These are phyloP conservation scores for Onychostruthus taczanowskii DNA, from an alignment of 2,113 vertebrate genomes.

Conservation along the genomic window DNA sequence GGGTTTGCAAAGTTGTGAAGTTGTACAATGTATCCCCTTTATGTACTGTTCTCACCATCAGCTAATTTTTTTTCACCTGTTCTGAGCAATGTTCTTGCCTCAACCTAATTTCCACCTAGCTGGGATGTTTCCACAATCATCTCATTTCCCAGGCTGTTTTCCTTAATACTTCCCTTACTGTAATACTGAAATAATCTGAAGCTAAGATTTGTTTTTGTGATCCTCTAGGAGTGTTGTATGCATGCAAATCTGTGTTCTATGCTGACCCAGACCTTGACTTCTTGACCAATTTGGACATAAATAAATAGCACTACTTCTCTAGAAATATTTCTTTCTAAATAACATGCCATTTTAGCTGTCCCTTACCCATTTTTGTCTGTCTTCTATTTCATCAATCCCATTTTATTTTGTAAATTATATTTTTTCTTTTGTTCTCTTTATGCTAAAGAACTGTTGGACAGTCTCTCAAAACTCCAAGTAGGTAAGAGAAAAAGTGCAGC, in stretches of 20 bases:
- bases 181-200: background rate
- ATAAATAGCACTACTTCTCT: background rate
- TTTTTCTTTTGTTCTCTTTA: background rate
- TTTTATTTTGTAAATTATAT: background rate
- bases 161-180: background rate
- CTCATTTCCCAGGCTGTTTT: background rate
- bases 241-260: background rate
- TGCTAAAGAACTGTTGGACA: background rate
- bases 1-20: background rate
- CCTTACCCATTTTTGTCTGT: background rate
- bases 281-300: background rate
- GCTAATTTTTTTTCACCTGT: background rate
- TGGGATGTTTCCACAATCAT: fast-evolving
- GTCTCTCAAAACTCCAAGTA: background rate
- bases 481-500: background rate
- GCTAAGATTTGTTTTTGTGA: background rate
- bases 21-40: background rate
- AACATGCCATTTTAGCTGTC: background rate
- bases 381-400: background rate
- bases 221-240: background rate
- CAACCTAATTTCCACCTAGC: background rate
- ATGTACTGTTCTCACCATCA: background rate
- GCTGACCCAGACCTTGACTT: background rate
- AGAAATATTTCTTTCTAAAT: background rate
- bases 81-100: background rate